phyloP scores from a whole-genome alignment of 2,113 vertebrate genomes.

The Globicephala melas region DNA sequence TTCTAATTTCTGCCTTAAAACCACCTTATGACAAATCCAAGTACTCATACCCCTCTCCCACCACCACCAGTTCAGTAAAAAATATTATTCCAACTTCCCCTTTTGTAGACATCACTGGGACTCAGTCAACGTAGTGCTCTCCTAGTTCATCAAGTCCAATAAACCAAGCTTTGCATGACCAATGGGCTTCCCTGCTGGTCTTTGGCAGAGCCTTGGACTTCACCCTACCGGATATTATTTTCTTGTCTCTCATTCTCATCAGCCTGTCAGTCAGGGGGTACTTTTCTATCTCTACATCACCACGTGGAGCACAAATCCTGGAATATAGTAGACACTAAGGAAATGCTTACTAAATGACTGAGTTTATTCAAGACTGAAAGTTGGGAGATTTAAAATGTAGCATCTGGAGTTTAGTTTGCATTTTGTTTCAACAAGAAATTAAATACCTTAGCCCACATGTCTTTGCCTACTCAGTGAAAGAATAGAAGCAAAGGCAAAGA shows the following conservation, averaged over 20 bases:
- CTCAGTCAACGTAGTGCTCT: background rate
- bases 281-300: background rate
- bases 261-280: background rate
- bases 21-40: background rate
- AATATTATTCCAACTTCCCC: background rate
- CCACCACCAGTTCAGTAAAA: background rate
- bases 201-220: background rate
- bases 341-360: background rate
- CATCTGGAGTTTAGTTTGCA: background rate
- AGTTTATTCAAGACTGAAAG: background rate
- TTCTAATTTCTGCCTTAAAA: background rate
- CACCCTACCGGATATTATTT: background rate
- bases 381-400: background rate
- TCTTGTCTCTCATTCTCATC: background rate
- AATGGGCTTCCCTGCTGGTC: background rate
- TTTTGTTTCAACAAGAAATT: background rate
- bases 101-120: background rate
- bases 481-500: background rate
- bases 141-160: background rate
- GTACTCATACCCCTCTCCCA: background rate
- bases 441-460: slow-evolving; percentile 12
- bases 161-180: background rate
- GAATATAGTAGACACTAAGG: background rate
- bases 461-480: background rate
- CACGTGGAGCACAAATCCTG: background rate